Evolutionary conservation across 2,113 vertebrate genomes (phyloP).

Genomic region (Oreotrochilus melanogaster): DNA sequence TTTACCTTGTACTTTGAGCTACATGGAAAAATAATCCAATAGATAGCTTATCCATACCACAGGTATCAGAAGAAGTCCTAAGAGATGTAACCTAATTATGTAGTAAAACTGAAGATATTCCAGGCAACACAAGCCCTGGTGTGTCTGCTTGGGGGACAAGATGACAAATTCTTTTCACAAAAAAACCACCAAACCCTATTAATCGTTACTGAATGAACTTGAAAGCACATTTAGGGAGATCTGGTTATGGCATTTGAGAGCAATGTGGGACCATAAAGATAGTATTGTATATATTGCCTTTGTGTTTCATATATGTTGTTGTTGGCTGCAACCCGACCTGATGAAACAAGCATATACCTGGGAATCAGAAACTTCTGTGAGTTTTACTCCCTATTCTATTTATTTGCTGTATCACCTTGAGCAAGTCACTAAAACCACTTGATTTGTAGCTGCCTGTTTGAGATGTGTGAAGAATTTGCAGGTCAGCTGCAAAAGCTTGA

Average conservation of each 20-base stretch:
- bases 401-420: neutral
- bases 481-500: neutral
- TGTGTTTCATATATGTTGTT: slow-evolving; percentile 42
- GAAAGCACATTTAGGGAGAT: neutral
- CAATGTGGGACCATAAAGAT: slow-evolving; percentile 11
- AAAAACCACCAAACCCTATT: neutral
- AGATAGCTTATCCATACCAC: slow-evolving; percentile 43
- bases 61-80: slow-evolving; percentile 63
- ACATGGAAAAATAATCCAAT: slow-evolving; percentile 46
- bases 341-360: neutral
- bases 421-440: neutral
- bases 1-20: slow-evolving; percentile 64
- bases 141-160: neutral
- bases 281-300: slow-evolving; percentile 38
- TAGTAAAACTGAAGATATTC: slow-evolving; percentile 64
- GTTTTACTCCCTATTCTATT: neutral
- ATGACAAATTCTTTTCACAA: neutral
- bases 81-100: slow-evolving; percentile 52
- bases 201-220: slow-evolving; percentile 55
- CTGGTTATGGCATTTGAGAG: slow-evolving; percentile 39
- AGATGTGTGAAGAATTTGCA: neutral
- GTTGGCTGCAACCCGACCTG: neutral
- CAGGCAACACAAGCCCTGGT: neutral
- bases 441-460: neutral
- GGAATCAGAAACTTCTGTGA: neutral